These are phyloP conservation scores for Gallirallus australis DNA, from an alignment of 2,797 vertebrate species.

Conservation along the genomic window DNA sequence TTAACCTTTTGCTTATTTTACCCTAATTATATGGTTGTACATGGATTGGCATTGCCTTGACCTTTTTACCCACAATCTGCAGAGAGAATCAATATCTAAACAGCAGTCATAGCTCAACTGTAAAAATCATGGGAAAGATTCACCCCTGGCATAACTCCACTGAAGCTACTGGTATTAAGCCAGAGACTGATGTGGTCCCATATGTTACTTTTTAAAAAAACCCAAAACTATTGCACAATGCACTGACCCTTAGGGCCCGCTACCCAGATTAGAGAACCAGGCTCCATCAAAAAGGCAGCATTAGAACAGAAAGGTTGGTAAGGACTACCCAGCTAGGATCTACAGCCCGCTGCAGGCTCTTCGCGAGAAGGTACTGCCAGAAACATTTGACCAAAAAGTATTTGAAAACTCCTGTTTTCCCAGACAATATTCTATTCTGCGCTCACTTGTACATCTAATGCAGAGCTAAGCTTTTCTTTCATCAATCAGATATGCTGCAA, in stretches of 20 bases:
- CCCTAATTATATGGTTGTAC: background rate
- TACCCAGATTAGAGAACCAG: background rate
- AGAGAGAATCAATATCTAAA: background rate
- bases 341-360: fast-evolving
- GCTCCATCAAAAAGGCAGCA: background rate
- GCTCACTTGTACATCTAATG: no score
- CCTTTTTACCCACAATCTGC: background rate
- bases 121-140: slow-evolving; percentile 48
- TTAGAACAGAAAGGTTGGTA: background rate
- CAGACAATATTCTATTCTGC: no score
- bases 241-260: background rate
- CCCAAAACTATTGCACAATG: background rate
- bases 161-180: background rate
- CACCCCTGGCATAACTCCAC: background rate
- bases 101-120: background rate
- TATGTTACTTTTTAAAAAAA: background rate
- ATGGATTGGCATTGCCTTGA: background rate
- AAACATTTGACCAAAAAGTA: background rate
- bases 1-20: background rate
- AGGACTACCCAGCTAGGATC: background rate
- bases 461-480: no score
- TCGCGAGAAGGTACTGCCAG: background rate
- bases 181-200: background rate
- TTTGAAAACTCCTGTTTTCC: background rate
- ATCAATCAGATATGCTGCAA: no score